phyloP scores from a whole-genome alignment of 1,140 invertebrate species.

The Drosophila navojoa region DNA sequence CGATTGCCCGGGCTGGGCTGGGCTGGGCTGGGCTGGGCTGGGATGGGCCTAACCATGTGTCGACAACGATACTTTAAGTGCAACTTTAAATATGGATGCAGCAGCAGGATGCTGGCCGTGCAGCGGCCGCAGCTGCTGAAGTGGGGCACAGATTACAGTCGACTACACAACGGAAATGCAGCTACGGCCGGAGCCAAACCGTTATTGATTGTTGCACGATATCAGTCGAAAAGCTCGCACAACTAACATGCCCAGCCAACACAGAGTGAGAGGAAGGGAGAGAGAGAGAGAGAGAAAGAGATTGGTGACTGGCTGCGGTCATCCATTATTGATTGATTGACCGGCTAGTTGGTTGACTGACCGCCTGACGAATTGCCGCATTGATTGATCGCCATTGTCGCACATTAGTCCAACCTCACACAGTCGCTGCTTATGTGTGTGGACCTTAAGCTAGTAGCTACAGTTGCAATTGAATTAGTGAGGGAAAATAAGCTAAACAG shows the following conservation, averaged over 20 bases:
- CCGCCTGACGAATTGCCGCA: constrained; percentile 65
- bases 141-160: constrained; percentile 11
- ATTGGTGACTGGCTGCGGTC: constrained; percentile 8
- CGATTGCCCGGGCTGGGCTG: no score
- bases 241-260: constrained; percentile 34
- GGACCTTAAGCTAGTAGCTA: no score
- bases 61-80: constrained; percentile 47
- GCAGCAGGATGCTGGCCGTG: not conserved
- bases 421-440: not conserved
- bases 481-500: no score
- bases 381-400: constrained; percentile 60
- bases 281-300: not conserved
- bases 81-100: constrained; percentile 45
- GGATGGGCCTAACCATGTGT: constrained; percentile 42
- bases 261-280: not conserved
- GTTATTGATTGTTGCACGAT: constrained; percentile 67
- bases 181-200: constrained; percentile 22
- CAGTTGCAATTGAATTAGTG: no score
- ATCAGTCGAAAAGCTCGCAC: constrained; percentile 40
- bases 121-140: not conserved
- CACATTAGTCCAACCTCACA: constrained; percentile 38
- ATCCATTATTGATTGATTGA: constrained; percentile 66
- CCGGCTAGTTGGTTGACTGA: constrained; percentile 52
- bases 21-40: no score
- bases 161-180: constrained; percentile 12